Evolutionary conservation across 2,797 vertebrate genomes (phyloP), one percentile per base, ranked within the genome.

Genomic region (Neostethus bicornis): DNA sequence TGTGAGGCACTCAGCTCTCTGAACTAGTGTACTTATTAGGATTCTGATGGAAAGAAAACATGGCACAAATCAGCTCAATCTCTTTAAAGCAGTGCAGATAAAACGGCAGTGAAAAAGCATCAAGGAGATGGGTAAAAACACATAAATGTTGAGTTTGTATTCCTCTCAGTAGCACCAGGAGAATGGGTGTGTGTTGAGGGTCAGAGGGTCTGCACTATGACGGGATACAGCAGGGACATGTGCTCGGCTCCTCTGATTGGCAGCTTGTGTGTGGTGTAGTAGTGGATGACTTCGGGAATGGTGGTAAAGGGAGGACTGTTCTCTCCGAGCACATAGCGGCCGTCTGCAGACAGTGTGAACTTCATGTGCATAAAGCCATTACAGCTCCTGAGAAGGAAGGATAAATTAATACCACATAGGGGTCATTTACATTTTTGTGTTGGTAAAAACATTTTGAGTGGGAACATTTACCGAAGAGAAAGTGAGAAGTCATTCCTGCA

Each of bases 341-440:
- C 87, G 2, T 95, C 93, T 21, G 87, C 77, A 0, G 87, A 92
- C 70, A 79, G 77, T 0, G 85, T 69, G 61, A 96, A 94, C 85
- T 96, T 96, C 91, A 96, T 94, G 28, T 96, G 95, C 91, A 95
- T 94, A 64, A 94, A 96, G 26, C 95, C 94, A 14, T 95, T 94
- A 70, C 92, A 95, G 84, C 94, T 95, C 89, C 95, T 96, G 69
- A 17, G 17, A 61, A 21, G 56, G 13, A 39, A 1, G 41, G 7
- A 55, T 4, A n/a, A n/a, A n/a, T n/a, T n/a, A n/a, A n/a, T n/a
- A n/a, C n/a, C n/a, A n/a, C n/a, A n/a, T n/a, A n/a, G n/a, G n/a
- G n/a, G n/a, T 13, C 8, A 34, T 13, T 34, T 5, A 2, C 12
- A 32, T 16, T 17, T 26, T 25, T 14, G 10, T 10, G 5, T 4